A percentile compares a stretch with the other conserved stretches of the same genome.
Conservation (phyloP, 2,888 invertebrate species). For the Polydesmus complanatus region DNA sequence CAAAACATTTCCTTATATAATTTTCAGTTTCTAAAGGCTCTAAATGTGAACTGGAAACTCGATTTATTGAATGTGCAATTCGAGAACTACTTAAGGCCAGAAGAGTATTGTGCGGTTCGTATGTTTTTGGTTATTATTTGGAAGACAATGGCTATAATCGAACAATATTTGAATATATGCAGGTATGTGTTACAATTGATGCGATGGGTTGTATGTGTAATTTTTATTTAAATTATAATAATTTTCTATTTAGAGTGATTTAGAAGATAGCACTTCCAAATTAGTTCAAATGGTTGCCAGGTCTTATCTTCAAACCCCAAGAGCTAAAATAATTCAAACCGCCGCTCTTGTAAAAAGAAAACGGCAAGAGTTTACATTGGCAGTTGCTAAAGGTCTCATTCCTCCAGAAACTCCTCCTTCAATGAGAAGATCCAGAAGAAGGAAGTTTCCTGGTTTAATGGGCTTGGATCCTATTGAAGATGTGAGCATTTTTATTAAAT, state of each 20-base stretch:
- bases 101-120: conserved; percentile 48
- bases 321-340: conserved; percentile 46
- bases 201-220: neutral
- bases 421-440: conserved; percentile 37
- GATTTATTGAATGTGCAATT: conserved; percentile 49
- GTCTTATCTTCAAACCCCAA: conserved; percentile 47
- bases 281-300: conserved; percentile 50
- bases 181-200: no score
- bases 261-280: conserved; percentile 50
- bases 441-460: conserved; percentile 32
- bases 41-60: conserved; percentile 23
- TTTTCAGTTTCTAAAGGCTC: neutral
- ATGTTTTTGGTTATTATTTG: conserved; percentile 52
- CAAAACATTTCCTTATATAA: neutral
- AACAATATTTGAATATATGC: conserved; percentile 53
- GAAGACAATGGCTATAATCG: conserved; percentile 50
- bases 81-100: conserved; percentile 47
- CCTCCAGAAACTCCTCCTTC: conserved; percentile 48
- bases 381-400: conserved; percentile 43
- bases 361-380: conserved; percentile 47
- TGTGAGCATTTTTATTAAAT: no score
- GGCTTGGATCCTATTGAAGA: conserved; percentile 33
- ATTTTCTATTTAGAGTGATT: conserved; percentile 41
- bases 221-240: neutral
- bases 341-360: conserved; percentile 45